Percentiles rank a stretch among this genome's conserved stretches.
phyloP scores from a whole-genome alignment of 1,140 invertebrate genomes.

The Pristionchus pacificus region DNA sequence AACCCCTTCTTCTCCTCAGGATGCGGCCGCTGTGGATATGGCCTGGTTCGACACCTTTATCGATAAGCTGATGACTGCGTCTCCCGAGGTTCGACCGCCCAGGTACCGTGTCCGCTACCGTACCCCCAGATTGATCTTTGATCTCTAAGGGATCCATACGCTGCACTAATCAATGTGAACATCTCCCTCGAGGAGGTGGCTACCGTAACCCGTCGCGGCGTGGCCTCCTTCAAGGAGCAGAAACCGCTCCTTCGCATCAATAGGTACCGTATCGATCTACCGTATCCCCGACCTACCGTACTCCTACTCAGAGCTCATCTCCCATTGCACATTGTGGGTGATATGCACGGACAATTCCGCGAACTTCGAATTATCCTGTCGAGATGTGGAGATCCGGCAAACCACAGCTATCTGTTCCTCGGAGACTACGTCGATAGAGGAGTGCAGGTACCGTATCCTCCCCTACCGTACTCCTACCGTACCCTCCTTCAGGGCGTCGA shows the following conservation, averaged over 20 bases:
- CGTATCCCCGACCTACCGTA: neutral
- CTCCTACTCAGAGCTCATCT: slow-evolving; percentile 20
- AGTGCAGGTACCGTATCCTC: neutral
- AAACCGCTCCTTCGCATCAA: neutral
- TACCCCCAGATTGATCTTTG: neutral
- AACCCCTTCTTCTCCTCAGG: neutral
- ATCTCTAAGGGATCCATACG: neutral
- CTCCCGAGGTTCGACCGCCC: neutral
- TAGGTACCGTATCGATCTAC: neutral
- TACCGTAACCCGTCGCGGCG: neutral
- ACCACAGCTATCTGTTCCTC: slow-evolving; percentile 33
- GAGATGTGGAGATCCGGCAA: slow-evolving; percentile 16
- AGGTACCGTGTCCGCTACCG: neutral
- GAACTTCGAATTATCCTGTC: slow-evolving; percentile 31
- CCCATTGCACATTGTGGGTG: slow-evolving; percentile 88
- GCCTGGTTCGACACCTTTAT: neutral
- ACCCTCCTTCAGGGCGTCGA: slow-evolving; percentile 29
- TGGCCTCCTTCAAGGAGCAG: neutral
- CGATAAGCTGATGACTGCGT: neutral
- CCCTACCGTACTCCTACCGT: neutral
- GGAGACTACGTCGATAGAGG: slow-evolving; percentile 42
- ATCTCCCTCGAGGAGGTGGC: neutral
- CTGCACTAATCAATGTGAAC: neutral
- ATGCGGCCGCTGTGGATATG: neutral
- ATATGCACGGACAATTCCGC: slow-evolving; percentile 65